A percentile compares a stretch with the other conserved stretches of the same genome.
phyloP scores from a whole-genome alignment of 1,140 invertebrate genomes.

The Papilio glaucus region DNA sequence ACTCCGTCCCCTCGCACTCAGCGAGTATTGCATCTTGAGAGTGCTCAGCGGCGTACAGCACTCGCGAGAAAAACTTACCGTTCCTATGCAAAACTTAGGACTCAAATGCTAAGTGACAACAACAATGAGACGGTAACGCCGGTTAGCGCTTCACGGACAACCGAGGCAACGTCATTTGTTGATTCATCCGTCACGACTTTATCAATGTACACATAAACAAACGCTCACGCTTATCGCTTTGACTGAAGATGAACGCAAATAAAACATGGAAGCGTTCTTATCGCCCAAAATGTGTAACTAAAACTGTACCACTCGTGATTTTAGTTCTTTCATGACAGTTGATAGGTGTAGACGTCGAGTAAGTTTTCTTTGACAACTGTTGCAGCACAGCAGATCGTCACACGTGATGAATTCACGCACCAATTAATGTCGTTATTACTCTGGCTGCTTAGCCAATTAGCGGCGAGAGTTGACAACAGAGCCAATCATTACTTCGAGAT shows the following conservation, averaged over 20 bases:
- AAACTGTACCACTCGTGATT: neutral
- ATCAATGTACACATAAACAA: neutral
- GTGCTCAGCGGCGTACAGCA: neutral
- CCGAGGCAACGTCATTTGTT: neutral
- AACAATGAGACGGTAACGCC: conserved; percentile 3
- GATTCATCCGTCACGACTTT: conserved; percentile 1
- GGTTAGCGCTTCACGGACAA: neutral
- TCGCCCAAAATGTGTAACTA: neutral
- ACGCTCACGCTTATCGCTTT: neutral
- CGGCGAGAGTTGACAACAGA: too few relatives aligned
- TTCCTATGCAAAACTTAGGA: neutral
- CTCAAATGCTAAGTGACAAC: neutral
- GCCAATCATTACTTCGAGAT: too few relatives aligned
- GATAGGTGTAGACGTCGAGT: too few relatives aligned
- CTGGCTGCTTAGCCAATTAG: too few relatives aligned
- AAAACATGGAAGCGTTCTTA: too few relatives aligned
- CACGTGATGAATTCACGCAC: too few relatives aligned
- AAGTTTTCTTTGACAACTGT: too few relatives aligned
- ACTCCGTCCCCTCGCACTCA: conserved; percentile 27
- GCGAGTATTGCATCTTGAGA: conserved; percentile 9
- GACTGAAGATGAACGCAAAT: neutral
- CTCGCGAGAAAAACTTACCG: neutral
- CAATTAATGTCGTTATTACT: too few relatives aligned
- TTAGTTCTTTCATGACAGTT: too few relatives aligned
- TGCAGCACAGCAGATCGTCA: too few relatives aligned